Percentiles rank a stretch among this genome's conserved stretches.
Conservation (phyloP, 2,888 invertebrate species). For the Thymelicus lineola region DNA sequence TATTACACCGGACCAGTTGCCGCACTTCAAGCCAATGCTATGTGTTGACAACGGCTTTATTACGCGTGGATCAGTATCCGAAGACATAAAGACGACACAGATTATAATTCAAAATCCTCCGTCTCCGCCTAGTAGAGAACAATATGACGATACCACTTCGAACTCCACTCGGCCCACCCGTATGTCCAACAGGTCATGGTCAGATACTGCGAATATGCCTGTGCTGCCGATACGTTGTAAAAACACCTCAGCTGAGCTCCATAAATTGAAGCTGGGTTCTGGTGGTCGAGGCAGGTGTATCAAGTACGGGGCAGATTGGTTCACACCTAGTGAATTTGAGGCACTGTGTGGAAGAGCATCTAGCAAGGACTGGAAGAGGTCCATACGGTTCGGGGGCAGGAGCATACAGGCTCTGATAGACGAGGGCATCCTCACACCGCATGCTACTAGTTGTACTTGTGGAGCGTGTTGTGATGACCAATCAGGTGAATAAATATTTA, state of each 20-base stretch:
- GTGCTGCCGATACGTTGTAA: constrained; percentile 92
- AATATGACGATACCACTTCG: constrained; percentile 54
- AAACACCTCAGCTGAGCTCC: constrained; percentile 95
- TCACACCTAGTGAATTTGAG: constrained; percentile 98
- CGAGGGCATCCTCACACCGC: constrained; percentile 95
- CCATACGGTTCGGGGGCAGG: constrained; percentile 96
- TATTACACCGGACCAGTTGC: constrained; percentile 90
- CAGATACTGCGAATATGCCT: constrained; percentile 92
- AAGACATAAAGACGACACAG: constrained; percentile 89
- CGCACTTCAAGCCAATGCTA: constrained; percentile 92
- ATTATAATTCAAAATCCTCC: constrained; percentile 87
- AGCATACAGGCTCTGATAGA: constrained; percentile 97
- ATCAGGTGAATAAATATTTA: constrained; percentile 63
- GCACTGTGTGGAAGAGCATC: constrained; percentile 96
- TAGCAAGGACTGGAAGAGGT: constrained; percentile 98
- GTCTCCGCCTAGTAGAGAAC: constrained; percentile 68
- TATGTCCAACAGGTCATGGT: constrained; percentile 85
- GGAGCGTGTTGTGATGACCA: constrained; percentile 98
- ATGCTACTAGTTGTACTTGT: constrained; percentile 98
- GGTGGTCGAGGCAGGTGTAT: constrained; percentile 97
- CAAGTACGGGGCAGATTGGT: constrained; percentile 93
- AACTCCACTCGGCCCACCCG: constrained; percentile 49
- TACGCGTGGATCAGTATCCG: constrained; percentile 86
- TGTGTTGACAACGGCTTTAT: constrained; percentile 94
- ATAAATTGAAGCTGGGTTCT: constrained; percentile 94